These are phyloP conservation scores for Propithecus coquereli DNA, from an alignment of 2,113 vertebrate genomes.

Conservation along the genomic window DNA sequence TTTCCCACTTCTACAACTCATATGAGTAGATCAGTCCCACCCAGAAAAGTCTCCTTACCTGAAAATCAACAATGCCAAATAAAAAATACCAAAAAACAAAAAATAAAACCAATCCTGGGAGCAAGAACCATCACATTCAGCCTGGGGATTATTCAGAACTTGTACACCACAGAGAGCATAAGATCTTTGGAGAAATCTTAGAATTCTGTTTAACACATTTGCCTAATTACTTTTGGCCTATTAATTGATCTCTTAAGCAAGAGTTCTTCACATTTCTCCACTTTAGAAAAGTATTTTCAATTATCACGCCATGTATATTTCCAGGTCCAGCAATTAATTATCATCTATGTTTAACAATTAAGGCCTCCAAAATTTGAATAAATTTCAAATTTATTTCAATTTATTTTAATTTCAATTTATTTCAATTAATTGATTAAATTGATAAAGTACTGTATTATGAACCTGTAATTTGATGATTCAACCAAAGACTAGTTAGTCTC, in stretches of 20 bases:
- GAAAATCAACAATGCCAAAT: not conserved
- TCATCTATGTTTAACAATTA: not conserved
- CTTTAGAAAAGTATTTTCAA: conserved; percentile 42
- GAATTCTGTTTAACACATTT: not conserved
- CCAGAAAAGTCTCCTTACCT: not conserved
- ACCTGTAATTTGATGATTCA: not conserved
- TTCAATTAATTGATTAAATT: not conserved
- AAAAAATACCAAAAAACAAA: not conserved
- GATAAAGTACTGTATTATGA: conserved; percentile 23
- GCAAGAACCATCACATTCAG: not conserved
- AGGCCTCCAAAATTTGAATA: not conserved
- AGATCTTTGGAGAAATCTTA: not conserved
- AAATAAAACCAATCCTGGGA: not conserved
- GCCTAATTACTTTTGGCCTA: conserved; percentile 47
- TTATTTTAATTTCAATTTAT: no score
- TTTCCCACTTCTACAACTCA: not conserved
- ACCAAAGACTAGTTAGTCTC: not conserved
- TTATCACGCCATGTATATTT: conserved; percentile 26
- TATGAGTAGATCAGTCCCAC: not conserved
- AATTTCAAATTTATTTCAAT: no score
- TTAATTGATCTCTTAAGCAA: conserved; percentile 32
- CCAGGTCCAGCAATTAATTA: conserved; percentile 37
- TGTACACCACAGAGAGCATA: not conserved
- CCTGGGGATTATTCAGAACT: not conserved
- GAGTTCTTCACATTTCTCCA: not conserved